Evolutionary conservation across 2,113 vertebrate species (phyloP).

Genomic region (Nothobranchius kuhntae): DNA sequence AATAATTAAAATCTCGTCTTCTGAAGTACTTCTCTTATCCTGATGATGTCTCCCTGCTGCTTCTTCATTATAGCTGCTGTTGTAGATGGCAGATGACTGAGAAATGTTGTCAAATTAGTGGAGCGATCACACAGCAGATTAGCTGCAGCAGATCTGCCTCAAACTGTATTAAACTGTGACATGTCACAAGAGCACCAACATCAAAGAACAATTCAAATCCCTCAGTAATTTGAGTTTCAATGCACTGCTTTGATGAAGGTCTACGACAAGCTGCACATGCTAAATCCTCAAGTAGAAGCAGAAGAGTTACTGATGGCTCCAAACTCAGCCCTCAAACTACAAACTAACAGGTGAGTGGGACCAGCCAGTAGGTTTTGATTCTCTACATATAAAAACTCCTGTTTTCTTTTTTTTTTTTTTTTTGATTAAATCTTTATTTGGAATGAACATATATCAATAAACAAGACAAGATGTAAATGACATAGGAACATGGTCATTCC

Average conservation of each 20-base stretch:
- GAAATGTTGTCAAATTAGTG: slow-evolving; percentile 29
- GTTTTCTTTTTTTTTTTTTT: no score
- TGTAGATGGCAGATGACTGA: slow-evolving; percentile 32
- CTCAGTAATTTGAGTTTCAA: slow-evolving; percentile 47
- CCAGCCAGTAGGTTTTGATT: background rate
- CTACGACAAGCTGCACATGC: slow-evolving; percentile 88
- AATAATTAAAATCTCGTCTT: slow-evolving; percentile 6
- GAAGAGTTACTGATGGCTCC: slow-evolving; percentile 85
- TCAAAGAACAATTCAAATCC: slow-evolving; percentile 50
- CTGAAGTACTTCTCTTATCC: slow-evolving; percentile 15
- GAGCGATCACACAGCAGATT: slow-evolving; percentile 58
- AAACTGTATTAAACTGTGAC: slow-evolving; percentile 50
- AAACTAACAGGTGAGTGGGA: slow-evolving; percentile 77
- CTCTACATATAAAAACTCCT: background rate
- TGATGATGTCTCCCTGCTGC: slow-evolving; percentile 9
- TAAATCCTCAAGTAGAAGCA: slow-evolving; percentile 82
- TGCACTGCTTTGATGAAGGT: slow-evolving; percentile 78
- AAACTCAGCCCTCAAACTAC: slow-evolving; percentile 77
- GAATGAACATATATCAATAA: no score
- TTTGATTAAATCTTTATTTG: no score
- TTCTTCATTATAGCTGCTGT: slow-evolving; percentile 17
- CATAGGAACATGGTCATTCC: no score
- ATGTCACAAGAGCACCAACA: slow-evolving; percentile 38
- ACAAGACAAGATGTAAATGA: no score
- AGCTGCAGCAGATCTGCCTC: slow-evolving; percentile 48